These are phyloP conservation scores for Nannospalax galili DNA, from an alignment of 2,113 vertebrate species.

Conservation along the genomic window DNA sequence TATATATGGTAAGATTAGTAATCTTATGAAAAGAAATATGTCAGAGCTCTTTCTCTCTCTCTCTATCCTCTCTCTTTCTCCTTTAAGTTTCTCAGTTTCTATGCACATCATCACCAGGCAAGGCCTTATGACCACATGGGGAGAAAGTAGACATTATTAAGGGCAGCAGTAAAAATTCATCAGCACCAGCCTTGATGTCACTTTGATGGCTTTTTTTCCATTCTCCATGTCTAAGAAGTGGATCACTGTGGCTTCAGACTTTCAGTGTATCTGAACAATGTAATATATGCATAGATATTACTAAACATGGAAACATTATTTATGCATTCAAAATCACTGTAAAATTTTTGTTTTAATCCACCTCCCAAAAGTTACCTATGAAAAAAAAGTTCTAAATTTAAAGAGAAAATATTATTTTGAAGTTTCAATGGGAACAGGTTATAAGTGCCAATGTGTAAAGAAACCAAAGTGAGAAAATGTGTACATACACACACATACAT, in stretches of 20 bases:
- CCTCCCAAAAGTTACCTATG: neutral
- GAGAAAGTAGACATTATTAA: neutral
- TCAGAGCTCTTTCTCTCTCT: neutral
- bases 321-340: neutral
- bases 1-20: neutral
- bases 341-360: neutral
- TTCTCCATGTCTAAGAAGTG: neutral
- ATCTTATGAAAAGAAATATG: neutral
- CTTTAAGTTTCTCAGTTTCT: neutral
- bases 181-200: rapidly evolving
- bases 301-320: neutral
- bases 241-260: neutral
- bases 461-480: neutral
- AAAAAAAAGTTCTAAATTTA: neutral
- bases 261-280: neutral
- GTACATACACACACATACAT: neutral
- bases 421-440: neutral
- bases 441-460: neutral
- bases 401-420: neutral
- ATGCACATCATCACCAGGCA: neutral
- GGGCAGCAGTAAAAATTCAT: neutral
- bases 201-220: neutral
- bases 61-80: neutral
- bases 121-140: neutral
- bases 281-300: neutral